Percentiles rank a stretch among this genome's conserved stretches.
phyloP scores from a whole-genome alignment of 1,140 invertebrate genomes.

The Papilio aristodemus region DNA sequence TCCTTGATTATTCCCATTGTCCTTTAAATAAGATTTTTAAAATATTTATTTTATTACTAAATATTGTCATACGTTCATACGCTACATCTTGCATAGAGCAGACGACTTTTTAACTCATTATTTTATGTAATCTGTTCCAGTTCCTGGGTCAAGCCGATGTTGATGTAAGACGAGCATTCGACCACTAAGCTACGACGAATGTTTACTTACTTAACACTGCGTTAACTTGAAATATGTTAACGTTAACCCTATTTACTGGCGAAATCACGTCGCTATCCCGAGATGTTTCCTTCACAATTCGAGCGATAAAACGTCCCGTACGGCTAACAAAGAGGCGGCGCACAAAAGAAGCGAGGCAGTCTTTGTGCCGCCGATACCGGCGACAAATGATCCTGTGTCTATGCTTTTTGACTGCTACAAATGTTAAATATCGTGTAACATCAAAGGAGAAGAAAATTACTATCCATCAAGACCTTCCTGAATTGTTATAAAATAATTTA shows the following conservation, averaged over 20 bases:
- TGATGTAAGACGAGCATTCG: neutral
- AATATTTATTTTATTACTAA: too few species aligned
- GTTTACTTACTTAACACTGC: neutral
- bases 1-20: too few species aligned
- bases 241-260: conserved; percentile 32
- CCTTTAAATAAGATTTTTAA: too few species aligned
- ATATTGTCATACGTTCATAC: too few species aligned
- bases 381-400: conserved; percentile 33
- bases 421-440: conserved; percentile 30
- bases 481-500: neutral
- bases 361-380: conserved; percentile 33
- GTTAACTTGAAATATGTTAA: conserved; percentile 26
- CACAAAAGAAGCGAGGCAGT: conserved; percentile 34
- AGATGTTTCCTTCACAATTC: conserved; percentile 31
- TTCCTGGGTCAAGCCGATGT: neutral
- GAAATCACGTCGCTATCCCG: conserved; percentile 28
- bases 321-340: conserved; percentile 24
- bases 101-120: too few species aligned
- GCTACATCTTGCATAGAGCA: too few species aligned
- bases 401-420: conserved; percentile 35
- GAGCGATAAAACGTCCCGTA: conserved; percentile 30
- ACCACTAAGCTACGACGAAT: neutral
- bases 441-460: conserved; percentile 24
- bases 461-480: conserved; percentile 1
- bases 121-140: too few species aligned